Percentiles rank a stretch among this genome's conserved stretches.
phyloP scores from a whole-genome alignment of 1,140 invertebrate species.

The Brachionus manjavacas region DNA sequence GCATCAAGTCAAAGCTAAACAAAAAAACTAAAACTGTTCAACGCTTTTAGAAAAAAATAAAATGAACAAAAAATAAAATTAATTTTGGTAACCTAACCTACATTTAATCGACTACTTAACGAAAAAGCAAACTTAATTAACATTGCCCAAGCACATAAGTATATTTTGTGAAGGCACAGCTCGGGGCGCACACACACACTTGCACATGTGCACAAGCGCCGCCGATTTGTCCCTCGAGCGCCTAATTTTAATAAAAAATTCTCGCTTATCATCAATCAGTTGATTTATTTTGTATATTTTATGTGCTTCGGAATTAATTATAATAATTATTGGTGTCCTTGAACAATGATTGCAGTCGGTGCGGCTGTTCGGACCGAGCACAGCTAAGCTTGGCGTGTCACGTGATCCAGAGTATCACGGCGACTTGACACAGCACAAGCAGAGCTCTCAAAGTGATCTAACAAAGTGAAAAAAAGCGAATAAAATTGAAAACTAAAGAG shows the following conservation, averaged over 20 bases:
- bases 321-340: background rate
- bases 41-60: background rate
- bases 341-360: background rate
- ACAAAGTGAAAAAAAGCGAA: background rate
- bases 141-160: background rate
- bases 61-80: background rate
- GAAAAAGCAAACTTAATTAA: constrained; percentile 23
- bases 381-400: background rate
- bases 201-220: background rate
- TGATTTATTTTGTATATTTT: background rate
- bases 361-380: background rate
- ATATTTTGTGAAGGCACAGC: background rate
- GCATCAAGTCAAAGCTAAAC: background rate
- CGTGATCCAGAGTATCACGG: background rate
- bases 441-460: background rate
- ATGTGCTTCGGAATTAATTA: background rate
- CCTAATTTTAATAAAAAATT: constrained; percentile 7
- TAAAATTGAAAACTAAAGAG: background rate
- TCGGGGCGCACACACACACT: background rate
- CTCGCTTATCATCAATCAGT: background rate
- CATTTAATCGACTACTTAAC: constrained; percentile 11
- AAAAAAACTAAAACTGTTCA: background rate
- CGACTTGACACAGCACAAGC: background rate
- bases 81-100: constrained; percentile 30
- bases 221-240: background rate